Evolutionary conservation across 2,888 invertebrate species (phyloP).

Genomic region (Aphodius granarius): DNA sequence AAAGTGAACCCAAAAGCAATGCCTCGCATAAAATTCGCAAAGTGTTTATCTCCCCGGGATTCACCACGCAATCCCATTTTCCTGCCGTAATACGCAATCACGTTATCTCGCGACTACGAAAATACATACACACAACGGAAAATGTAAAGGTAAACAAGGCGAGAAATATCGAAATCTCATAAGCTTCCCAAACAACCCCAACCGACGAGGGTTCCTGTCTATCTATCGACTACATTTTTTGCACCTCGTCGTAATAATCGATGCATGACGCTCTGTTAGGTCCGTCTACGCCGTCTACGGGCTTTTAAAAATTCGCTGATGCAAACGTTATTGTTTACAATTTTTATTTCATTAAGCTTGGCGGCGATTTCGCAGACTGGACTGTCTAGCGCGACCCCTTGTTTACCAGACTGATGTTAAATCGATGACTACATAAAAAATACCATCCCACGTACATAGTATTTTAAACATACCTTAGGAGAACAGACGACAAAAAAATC

Average conservation of each 20-base stretch:
- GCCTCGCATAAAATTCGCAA: background rate
- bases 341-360: conserved; percentile 51
- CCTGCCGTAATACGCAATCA: background rate
- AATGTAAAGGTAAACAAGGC: background rate
- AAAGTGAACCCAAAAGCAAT: background rate
- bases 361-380: conserved; percentile 44
- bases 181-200: background rate
- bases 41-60: background rate
- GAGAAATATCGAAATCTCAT: background rate
- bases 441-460: too few relatives aligned
- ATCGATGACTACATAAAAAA: background rate
- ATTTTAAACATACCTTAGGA: too few relatives aligned
- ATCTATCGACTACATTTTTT: background rate
- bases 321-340: conserved; percentile 49
- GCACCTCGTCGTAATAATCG: background rate
- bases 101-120: background rate
- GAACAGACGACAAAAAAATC: too few relatives aligned
- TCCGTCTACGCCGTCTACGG: background rate
- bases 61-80: background rate
- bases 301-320: conserved; percentile 34
- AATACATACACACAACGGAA: background rate
- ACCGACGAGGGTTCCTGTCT: background rate
- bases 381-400: background rate
- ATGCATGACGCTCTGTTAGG: background rate
- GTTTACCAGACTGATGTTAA: background rate